phyloP scores from a whole-genome alignment of 2,113 vertebrate genomes.

The Psilopsiagon aurifrons region DNA sequence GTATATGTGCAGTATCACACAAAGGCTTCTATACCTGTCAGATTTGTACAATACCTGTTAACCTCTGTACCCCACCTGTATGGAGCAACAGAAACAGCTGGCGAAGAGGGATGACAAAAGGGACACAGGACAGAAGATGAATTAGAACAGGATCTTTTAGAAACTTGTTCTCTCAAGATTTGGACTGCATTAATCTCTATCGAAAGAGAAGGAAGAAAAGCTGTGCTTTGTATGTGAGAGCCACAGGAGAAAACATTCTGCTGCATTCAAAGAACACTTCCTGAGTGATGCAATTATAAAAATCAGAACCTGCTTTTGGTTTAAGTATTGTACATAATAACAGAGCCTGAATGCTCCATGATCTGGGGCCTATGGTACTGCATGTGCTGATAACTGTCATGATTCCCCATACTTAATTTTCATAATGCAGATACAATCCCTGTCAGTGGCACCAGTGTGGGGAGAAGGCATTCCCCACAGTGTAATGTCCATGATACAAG shows the following conservation, averaged over 20 bases:
- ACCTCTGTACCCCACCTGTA: neutral
- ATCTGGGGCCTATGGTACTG: neutral
- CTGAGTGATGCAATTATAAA: neutral
- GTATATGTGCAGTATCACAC: rapidly evolving
- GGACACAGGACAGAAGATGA: neutral
- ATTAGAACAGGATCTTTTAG: neutral
- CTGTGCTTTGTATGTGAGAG: neutral
- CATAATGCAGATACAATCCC: neutral
- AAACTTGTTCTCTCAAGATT: no score
- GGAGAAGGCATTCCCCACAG: rapidly evolving
- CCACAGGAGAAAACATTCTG: rapidly evolving
- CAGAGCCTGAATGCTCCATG: neutral
- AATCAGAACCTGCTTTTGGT: neutral
- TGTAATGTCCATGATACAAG: neutral
- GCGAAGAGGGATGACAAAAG: neutral
- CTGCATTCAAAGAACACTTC: neutral
- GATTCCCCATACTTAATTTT: rapidly evolving
- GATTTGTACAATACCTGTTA: neutral
- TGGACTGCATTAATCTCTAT: rapidly evolving
- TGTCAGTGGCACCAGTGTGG: neutral
- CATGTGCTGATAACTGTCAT: neutral
- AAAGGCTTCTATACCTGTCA: neutral
- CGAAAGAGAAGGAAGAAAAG: rapidly evolving
- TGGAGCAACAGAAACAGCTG: neutral
- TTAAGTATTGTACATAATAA: neutral